Evolutionary conservation across 2,797 vertebrate species (phyloP), one percentile per base, ranked within the genome.

Genomic region (Lagocephalus sceleratus): DNA sequence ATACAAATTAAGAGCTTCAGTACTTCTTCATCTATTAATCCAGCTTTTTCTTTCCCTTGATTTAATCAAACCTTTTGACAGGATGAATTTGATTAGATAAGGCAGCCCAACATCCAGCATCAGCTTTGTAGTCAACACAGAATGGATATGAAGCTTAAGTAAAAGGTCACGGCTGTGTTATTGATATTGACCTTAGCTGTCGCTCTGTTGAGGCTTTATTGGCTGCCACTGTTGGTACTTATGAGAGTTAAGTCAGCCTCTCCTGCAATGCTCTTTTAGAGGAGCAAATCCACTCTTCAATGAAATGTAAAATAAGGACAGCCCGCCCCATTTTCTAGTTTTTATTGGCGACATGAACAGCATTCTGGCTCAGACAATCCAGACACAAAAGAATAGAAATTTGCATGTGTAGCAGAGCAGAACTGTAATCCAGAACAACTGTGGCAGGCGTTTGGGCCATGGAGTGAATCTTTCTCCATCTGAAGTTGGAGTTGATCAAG

Each of bases 291-390:
- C 53, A 51, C 25, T n/a, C 15, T 6, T 29, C 23, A 58, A 55
- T 12, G 25, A 54, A 57, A 66, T 38, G 23, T 66, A 35, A 55
- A 48, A 23, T 45, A 42, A 47, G 17, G 20, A 35, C 21, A 44
- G 12, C 20, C 39, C 52, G 60, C 64, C 60, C 56, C 59, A 39
- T 68, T 49, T 29, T 64, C 14, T 20, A n/a, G 8, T 39, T 77
- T 74, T 77, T 66, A 83, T 32, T 59, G 57, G 54, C 51, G 44
- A 47, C 46, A 49, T 11, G 57, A 54, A 55, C 54, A 57, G 8
- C 38, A 2, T 51, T 26, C 66, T 54, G 56, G 39, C 49, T 61
- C 50, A 16, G 17, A 48, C 5, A 23, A 11, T 1, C n/a, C 12
- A 12, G 8, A 57, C 45, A 53, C 22, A 25, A 40, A 53, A 63